phyloP scores from a whole-genome alignment of 2,888 invertebrate species.

The Agapostemon virescens region DNA sequence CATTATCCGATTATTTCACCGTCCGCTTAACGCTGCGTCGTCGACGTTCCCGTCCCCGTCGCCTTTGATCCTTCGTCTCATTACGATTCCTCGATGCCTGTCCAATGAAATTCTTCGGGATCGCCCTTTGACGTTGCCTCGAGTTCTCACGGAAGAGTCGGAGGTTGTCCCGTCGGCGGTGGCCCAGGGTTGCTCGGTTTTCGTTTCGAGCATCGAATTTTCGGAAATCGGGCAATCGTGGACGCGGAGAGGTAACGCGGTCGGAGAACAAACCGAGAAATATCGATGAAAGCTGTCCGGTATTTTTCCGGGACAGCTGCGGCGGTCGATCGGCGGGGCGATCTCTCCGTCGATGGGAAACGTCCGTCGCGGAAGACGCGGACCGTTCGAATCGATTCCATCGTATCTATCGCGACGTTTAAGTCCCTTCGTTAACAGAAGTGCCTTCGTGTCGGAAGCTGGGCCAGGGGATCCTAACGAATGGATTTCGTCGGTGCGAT shows the following conservation, averaged over 20 bases:
- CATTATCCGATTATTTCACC: neutral
- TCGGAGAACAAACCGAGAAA: constrained; percentile 22
- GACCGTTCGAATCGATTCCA: constrained; percentile 32
- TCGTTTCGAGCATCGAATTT: neutral
- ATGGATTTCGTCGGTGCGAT: constrained; percentile 43
- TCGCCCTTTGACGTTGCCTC: neutral
- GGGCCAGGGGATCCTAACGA: constrained; percentile 29
- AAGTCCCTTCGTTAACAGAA: constrained; percentile 53
- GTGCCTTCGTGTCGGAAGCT: constrained; percentile 36
- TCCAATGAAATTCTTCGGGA: neutral
- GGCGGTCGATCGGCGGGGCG: constrained; percentile 2
- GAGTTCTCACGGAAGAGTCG: neutral
- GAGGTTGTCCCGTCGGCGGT: neutral
- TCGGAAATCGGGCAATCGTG: neutral
- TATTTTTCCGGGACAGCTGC: constrained; percentile 10
- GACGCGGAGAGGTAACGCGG: neutral
- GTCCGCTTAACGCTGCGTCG: neutral
- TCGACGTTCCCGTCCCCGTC: neutral
- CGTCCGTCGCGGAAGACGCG: constrained; percentile 10
- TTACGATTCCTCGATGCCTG: neutral
- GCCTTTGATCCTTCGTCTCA: neutral
- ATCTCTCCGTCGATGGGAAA: constrained; percentile 13
- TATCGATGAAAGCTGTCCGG: constrained; percentile 15
- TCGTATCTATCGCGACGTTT: constrained; percentile 39
- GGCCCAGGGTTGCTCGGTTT: neutral